These are phyloP conservation scores for Nasonia vitripennis DNA, from an alignment of 1,140 invertebrate genomes.

Conservation along the genomic window DNA sequence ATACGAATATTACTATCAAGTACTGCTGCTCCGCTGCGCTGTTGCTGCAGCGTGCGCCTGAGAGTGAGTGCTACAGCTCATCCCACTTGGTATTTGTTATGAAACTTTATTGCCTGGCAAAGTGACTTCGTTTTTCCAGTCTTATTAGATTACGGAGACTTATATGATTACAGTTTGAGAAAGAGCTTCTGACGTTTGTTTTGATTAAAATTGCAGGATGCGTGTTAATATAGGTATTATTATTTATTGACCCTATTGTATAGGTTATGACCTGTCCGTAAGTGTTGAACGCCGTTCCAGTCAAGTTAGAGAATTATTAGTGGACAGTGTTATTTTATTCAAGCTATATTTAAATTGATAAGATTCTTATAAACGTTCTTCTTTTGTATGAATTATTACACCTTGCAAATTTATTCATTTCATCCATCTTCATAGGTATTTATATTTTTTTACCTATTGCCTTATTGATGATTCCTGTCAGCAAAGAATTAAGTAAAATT, in stretches of 20 bases:
- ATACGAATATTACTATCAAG: slow-evolving; percentile 7
- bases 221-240: too few species aligned
- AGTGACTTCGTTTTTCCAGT: not conserved
- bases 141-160: slow-evolving; percentile 21
- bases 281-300: too few species aligned
- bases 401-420: too few species aligned
- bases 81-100: slow-evolving; percentile 23
- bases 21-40: not conserved
- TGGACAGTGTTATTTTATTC: too few species aligned
- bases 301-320: too few species aligned
- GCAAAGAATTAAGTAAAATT: not conserved
- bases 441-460: not conserved
- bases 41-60: not conserved
- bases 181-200: not conserved
- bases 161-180: not conserved
- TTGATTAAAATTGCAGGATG: not conserved
- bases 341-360: too few species aligned
- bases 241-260: too few species aligned
- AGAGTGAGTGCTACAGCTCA: not conserved
- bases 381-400: too few species aligned
- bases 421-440: too few species aligned
- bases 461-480: not conserved
- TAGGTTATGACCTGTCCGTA: too few species aligned
- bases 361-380: too few species aligned
- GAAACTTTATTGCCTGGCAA: slow-evolving; percentile 15